phyloP scores from a whole-genome alignment of 2,797 vertebrate species.

The Epinephelus malabaricus region DNA sequence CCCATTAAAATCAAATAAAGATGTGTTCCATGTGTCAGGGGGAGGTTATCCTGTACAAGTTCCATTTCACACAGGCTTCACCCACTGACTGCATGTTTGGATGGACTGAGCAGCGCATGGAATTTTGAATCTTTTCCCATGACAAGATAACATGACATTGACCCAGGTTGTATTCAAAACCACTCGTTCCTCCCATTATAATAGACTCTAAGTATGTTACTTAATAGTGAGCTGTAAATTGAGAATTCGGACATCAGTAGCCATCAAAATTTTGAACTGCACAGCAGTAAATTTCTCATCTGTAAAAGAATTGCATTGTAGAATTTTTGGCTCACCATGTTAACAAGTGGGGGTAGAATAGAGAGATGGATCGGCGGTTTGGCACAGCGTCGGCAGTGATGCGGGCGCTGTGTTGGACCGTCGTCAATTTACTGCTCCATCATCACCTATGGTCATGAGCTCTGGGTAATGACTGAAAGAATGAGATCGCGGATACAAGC shows the following conservation, averaged over 20 bases:
- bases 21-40: conserved; percentile 32
- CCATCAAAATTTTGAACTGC: too few species aligned
- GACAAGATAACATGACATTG: conserved; percentile 1
- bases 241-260: background rate
- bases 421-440: too few species aligned
- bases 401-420: too few species aligned
- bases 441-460: too few species aligned
- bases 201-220: background rate
- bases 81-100: background rate
- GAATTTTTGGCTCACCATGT: too few species aligned
- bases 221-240: background rate
- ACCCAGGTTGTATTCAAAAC: background rate
- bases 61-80: conserved; percentile 30
- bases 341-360: too few species aligned
- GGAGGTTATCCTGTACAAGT: conserved; percentile 18
- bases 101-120: background rate
- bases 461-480: too few species aligned
- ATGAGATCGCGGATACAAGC: too few species aligned
- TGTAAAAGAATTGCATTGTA: background rate
- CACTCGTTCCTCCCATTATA: background rate
- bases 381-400: too few species aligned
- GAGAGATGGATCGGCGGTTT: too few species aligned
- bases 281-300: background rate
- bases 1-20: conserved; percentile 36
- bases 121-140: conserved; percentile 4